Evolutionary conservation across 2,797 vertebrate genomes (phyloP).

Genomic region (Poeciliopsis paucimaculata): DNA sequence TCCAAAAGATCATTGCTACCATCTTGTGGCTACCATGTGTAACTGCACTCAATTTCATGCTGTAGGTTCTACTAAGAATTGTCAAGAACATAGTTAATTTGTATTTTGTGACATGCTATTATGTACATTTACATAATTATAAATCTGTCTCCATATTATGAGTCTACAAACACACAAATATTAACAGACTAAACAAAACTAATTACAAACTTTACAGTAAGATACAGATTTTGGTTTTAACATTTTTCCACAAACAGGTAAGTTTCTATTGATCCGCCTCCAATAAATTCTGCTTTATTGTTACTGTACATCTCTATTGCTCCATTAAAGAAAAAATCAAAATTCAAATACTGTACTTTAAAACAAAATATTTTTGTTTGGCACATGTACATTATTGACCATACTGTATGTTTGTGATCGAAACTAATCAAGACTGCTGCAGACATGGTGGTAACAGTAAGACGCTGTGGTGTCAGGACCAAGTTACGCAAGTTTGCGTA

Average conservation of each 20-base stretch:
- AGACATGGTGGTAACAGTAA: slow-evolving; percentile 15
- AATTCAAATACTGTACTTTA: neutral
- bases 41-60: neutral
- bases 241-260: neutral
- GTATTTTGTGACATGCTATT: neutral
- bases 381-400: slow-evolving; percentile 13
- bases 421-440: slow-evolving; percentile 6
- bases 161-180: neutral
- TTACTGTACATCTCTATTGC: neutral
- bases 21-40: slow-evolving; percentile 31
- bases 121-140: neutral
- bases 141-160: neutral
- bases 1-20: neutral
- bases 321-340: neutral
- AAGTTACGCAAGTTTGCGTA: slow-evolving; percentile 16
- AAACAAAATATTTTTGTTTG: slow-evolving; percentile 22
- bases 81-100: neutral
- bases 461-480: slow-evolving; percentile 4
- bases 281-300: neutral
- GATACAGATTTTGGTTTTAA: neutral
- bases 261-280: neutral
- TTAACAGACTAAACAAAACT: neutral
- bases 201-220: neutral
- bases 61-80: neutral
- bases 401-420: neutral